Percentiles rank a stretch among this genome's conserved stretches.
Conservation (phyloP, 2,797 vertebrate species). For the Onychomys leucogaster region DNA sequence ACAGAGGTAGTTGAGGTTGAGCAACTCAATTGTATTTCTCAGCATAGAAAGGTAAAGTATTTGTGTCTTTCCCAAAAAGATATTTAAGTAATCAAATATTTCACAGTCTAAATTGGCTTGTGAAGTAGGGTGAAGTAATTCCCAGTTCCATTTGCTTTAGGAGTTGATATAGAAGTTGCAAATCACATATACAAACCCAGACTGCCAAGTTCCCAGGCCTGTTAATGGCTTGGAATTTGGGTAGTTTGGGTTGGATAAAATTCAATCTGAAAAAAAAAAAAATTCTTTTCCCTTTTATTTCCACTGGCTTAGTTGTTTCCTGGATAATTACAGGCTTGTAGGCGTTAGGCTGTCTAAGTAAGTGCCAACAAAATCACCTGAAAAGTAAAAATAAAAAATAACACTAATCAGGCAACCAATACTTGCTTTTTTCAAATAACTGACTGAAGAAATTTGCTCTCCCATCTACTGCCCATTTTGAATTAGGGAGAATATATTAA, state of each 20-base stretch:
- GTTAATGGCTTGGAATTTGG: neutral
- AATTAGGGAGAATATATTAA: slow-evolving; percentile 12
- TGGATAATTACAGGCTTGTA: slow-evolving; percentile 53
- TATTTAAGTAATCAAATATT: slow-evolving; percentile 51
- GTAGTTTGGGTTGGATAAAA: slow-evolving; percentile 27
- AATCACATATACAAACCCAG: neutral
- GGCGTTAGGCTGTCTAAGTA: slow-evolving; percentile 40
- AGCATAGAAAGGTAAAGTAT: slow-evolving; percentile 20
- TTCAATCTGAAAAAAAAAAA: slow-evolving; percentile 53
- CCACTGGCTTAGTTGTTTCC: slow-evolving; percentile 35
- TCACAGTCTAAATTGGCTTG: neutral
- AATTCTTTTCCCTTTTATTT: slow-evolving; percentile 46
- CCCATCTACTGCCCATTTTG: neutral
- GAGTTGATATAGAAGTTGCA: neutral
- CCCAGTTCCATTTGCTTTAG: neutral
- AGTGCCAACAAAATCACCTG: slow-evolving; percentile 54
- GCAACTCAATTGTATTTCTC: slow-evolving; percentile 6
- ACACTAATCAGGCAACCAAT: neutral
- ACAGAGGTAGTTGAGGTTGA: neutral
- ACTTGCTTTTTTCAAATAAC: slow-evolving; percentile 21
- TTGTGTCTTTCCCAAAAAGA: neutral
- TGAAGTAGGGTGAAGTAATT: neutral
- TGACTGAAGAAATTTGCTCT: slow-evolving; percentile 53
- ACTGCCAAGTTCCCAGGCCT: neutral
- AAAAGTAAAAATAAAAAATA: slow-evolving; percentile 47